These are phyloP conservation scores for Pachymerium ferrugineum DNA, from an alignment of 2,888 invertebrate genomes.

Conservation along the genomic window DNA sequence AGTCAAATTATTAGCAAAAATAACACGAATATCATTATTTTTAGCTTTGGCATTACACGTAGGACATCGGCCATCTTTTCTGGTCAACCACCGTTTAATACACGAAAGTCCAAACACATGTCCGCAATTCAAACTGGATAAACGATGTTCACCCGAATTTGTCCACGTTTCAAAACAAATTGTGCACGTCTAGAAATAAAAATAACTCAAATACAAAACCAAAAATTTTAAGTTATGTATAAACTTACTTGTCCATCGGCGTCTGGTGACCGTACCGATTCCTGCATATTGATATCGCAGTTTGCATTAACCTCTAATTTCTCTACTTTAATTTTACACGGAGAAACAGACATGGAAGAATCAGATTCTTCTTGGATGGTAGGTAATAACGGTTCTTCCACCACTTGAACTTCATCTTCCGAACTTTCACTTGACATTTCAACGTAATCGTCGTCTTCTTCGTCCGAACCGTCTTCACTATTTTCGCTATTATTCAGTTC, in stretches of 20 bases:
- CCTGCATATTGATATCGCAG: neutral
- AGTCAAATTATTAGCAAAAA: conserved; percentile 68
- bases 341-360: too few species aligned
- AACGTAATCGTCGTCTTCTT: neutral
- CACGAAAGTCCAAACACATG: conserved; percentile 84
- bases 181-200: conserved; percentile 59
- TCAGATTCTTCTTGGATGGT: too few species aligned
- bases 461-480: neutral
- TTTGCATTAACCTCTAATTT: too few species aligned
- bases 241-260: neutral
- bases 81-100: conserved; percentile 67
- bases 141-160: conserved; percentile 74
- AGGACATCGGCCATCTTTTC: conserved; percentile 64
- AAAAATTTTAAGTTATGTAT: neutral
- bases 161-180: conserved; percentile 88
- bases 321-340: too few species aligned
- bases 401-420: neutral
- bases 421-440: neutral
- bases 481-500: too few species aligned
- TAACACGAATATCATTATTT: conserved; percentile 63
- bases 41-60: conserved; percentile 75
- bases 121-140: conserved; percentile 84
- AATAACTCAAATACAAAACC: neutral
- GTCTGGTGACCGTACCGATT: neutral
- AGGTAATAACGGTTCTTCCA: too few species aligned